Base-by-base conservation (phyloP, 2,797 vertebrate genomes). In the Chanos chanos region DNA sequence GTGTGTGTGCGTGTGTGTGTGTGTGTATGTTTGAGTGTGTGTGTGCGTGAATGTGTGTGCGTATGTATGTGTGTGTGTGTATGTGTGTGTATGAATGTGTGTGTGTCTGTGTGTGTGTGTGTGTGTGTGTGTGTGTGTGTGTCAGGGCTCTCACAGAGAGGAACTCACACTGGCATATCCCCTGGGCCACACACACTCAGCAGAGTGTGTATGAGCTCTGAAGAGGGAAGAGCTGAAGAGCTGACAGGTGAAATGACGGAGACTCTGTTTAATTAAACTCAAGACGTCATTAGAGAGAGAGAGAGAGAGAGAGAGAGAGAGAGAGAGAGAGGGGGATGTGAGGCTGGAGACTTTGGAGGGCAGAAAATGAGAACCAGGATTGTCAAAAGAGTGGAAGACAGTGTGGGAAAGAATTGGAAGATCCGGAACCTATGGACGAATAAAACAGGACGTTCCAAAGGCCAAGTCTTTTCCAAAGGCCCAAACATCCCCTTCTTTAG, bases 191-290 rank as follows among this genome's bases (percentile, higher is more conserved):
- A 65, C 56, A 52, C 65, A 61, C 57, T 44, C 25, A 68, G 40
- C 22, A 34, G 22, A 85, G 86, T 83, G 76, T 70, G 76, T 83
- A 86, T 30, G 6, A 36, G 40, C 31, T 52, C 51, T 48, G 70
- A 81, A 84, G 53, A 69, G 72, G 61, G 74, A 52, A 67, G 50
- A 55, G 59, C 75, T n/a, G n/a, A 50, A 25, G 61, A 54, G 57
- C 70, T 74, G 71, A 69, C 71, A 69, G 66, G 62, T 65, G 57
- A 69, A 52, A 69, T 65, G 61, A 72, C 27, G 47, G 61, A 64
- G 61, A 48, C 24, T 61, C 39, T 61, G 57, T 58, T 69, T 69
- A 73, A 73, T 73, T 73, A 69, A 73, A 65, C 61, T 62, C 47
- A 61, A 69, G 41, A 64, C 41, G 21, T 57, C 66, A 68, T 68